These are phyloP conservation scores for Drosophila sproati DNA, from an alignment of 1,140 invertebrate species.

Conservation along the genomic window DNA sequence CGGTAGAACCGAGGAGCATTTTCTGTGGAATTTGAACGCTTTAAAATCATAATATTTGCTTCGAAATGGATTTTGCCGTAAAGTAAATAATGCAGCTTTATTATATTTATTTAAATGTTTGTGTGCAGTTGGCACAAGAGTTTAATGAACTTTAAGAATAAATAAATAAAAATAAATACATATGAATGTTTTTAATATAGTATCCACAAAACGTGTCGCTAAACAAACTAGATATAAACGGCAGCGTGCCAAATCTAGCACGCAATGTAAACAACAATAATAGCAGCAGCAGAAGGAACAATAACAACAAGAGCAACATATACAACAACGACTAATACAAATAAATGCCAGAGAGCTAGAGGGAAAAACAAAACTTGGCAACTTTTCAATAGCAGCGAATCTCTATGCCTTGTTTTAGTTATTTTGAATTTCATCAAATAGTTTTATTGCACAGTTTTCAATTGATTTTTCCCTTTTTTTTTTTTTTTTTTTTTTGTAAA, in stretches of 20 bases:
- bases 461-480: conserved; percentile 28
- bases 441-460: conserved; percentile 37
- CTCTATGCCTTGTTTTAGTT: conserved; percentile 26
- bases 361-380: conserved; percentile 45
- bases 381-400: conserved; percentile 42
- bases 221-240: conserved; percentile 63
- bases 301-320: neutral
- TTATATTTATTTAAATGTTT: conserved; percentile 46
- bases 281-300: conserved; percentile 35
- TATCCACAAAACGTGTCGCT: conserved; percentile 67
- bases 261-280: conserved; percentile 65
- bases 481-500: conserved; percentile 22
- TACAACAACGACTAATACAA: conserved; percentile 20
- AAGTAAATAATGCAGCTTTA: conserved; percentile 1
- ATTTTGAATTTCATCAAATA: conserved; percentile 32
- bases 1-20: neutral
- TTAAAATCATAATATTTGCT: conserved; percentile 11
- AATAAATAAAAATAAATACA: conserved; percentile 13
- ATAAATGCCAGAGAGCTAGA: conserved; percentile 29
- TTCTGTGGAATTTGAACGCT: conserved; percentile 8
- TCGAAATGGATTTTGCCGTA: neutral
- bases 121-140: conserved; percentile 33
- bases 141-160: conserved; percentile 63
- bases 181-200: conserved; percentile 53
- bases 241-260: conserved; percentile 61